Evolutionary conservation across 2,797 vertebrate genomes (phyloP), one percentile per base, ranked within the genome.

Genomic region (Microchirus variegatus): DNA sequence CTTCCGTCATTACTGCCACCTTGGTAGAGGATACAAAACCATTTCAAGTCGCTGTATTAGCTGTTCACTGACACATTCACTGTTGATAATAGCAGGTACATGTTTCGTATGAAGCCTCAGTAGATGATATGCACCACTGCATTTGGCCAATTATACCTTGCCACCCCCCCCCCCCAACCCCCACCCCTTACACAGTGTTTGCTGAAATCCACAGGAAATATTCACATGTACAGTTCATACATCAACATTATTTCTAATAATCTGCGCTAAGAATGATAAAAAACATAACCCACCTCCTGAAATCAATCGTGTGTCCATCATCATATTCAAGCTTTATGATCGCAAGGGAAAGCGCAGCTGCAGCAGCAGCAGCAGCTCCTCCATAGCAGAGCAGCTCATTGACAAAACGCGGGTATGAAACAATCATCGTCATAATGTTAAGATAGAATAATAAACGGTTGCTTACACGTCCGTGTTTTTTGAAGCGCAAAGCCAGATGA

Each of bases 1-100:
- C 73, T 67, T 83, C 78, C 36, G 50, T 73, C 81, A 78, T 72
- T 73, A 77, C 56, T 78, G 77, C 76, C 74, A 58, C 69, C 75
- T 75, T 55, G 66, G 75, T 74, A 62, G 73, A 72, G 53, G 11
- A 69, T 65, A 75, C 40, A 82, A 59, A 83, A 57, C 80, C 44
- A 57, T 75, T 6, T 26, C 13, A 54, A 54, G 85, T 56, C 71
- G 53, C 59, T 43, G 6, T 48, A 12, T 18, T 2, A 67, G 47
- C 8, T 48, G 8, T 48, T 46, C 45, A 59, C 2, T 53, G 56
- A 49, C 17, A 26, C 22, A 62, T 43, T 44, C 9, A 50, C 5
- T 55, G 6, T 1, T 52, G 11, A 55, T 26, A 0, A 44, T 53
- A 26, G 2, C 7, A 15, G 40, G 5, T 54, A 8, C 12, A 31